Percentiles rank a stretch among this genome's conserved stretches.
Evolutionary conservation across 2,113 vertebrate species (phyloP).

Genomic region (Cygnus atratus): DNA sequence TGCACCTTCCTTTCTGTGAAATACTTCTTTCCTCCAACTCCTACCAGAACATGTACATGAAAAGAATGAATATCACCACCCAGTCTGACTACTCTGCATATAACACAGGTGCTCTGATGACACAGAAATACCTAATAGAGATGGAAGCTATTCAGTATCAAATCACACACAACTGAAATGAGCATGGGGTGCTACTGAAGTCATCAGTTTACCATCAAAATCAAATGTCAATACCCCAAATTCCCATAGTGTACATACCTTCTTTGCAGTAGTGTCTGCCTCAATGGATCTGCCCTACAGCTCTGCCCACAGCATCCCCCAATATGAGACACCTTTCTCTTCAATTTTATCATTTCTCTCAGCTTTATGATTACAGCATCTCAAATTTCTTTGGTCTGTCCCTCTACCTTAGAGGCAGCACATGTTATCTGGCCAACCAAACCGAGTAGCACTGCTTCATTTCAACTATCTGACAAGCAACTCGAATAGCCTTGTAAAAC

Average conservation of each 20-base stretch:
- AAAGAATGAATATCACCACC: neutral
- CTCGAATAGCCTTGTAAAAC: neutral
- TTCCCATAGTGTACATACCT: neutral
- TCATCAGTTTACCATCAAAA: neutral
- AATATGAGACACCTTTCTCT: neutral
- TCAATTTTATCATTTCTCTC: neutral
- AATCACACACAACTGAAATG: neutral
- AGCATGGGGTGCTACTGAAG: neutral
- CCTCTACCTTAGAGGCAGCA: neutral
- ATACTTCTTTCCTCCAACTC: neutral
- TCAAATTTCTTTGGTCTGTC: neutral
- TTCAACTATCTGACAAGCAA: neutral
- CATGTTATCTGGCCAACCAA: neutral
- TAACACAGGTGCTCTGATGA: neutral
- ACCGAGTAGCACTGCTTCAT: neutral
- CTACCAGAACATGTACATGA: neutral
- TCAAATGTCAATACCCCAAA: neutral
- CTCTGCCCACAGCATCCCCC: neutral
- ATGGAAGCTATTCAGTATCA: neutral
- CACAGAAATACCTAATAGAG: neutral
- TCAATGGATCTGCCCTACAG: neutral
- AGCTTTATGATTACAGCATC: neutral
- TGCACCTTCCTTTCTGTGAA: neutral
- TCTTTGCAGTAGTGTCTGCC: neutral
- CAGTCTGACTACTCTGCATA: neutral